Conservation (phyloP, 2,888 invertebrate species). For the Achlya flavicornis region DNA sequence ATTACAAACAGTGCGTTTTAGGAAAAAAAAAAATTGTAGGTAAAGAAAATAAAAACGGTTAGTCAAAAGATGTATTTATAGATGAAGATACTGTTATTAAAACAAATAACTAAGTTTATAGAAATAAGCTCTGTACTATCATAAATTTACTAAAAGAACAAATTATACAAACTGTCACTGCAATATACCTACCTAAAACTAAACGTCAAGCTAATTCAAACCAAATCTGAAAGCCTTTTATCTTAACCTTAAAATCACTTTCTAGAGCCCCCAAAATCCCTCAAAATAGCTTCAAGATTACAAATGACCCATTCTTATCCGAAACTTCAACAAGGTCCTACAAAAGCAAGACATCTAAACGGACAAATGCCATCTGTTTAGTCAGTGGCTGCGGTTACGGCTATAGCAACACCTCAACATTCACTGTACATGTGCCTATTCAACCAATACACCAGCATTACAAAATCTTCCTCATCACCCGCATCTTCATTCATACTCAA, state of each 20-base stretch:
- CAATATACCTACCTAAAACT: not conserved
- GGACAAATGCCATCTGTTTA: slow-evolving; percentile 37
- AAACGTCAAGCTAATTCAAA: not conserved
- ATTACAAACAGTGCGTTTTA: too few relatives aligned
- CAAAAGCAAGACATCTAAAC: slow-evolving; percentile 11
- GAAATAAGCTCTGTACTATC: too few relatives aligned
- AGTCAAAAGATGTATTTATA: too few relatives aligned
- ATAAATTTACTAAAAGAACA: too few relatives aligned
- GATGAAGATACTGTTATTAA: too few relatives aligned
- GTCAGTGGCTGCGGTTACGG: slow-evolving; percentile 40
- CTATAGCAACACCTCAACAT: slow-evolving; percentile 23
- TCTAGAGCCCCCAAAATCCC: not conserved
- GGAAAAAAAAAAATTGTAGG: too few relatives aligned
- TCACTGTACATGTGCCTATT: slow-evolving; percentile 15
- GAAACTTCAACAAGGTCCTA: slow-evolving; percentile 5
- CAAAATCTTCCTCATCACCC: slow-evolving; percentile 18
- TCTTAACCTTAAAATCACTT: not conserved
- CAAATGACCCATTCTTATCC: not conserved
- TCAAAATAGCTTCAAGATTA: not conserved
- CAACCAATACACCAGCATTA: slow-evolving; percentile 26
- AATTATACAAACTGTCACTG: too few relatives aligned
- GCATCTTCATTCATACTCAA: slow-evolving; percentile 10
- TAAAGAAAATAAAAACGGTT: too few relatives aligned
- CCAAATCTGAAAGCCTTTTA: not conserved
- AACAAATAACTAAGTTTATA: too few relatives aligned